A percentile compares a stretch with the other conserved stretches of the same genome.
Conservation (phyloP, 2,113 vertebrate genomes). For the Columbina picui region DNA sequence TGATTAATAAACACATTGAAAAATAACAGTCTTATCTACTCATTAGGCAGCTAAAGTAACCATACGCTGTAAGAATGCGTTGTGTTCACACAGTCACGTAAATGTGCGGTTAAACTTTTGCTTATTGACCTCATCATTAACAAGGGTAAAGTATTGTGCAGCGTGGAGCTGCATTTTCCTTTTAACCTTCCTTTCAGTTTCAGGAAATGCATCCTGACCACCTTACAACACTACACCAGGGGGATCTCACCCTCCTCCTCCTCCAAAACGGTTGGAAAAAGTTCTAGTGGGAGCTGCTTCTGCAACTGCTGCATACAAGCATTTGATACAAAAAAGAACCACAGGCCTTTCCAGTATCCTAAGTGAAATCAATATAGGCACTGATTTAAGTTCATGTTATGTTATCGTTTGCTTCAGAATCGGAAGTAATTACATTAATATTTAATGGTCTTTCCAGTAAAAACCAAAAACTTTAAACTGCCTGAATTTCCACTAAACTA, state of each 20-base stretch:
- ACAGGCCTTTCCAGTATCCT: background rate
- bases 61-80: background rate
- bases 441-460: background rate
- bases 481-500: background rate
- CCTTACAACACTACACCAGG: accelerated
- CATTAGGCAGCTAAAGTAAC: background rate
- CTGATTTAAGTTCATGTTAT: background rate
- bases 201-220: background rate
- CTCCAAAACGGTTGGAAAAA: background rate
- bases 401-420: background rate
- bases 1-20: background rate
- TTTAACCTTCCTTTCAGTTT: background rate
- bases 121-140: background rate
- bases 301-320: background rate
- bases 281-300: background rate
- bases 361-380: background rate
- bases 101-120: background rate
- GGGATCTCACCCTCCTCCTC: background rate
- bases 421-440: background rate
- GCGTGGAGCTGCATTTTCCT: background rate
- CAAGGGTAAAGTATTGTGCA: background rate
- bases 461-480: background rate
- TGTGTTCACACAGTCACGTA: background rate
- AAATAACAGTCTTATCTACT: background rate
- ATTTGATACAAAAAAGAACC: background rate